Evolutionary conservation across 2,113 vertebrate species (phyloP).

Genomic region (Phrynosoma blainvillii): DNA sequence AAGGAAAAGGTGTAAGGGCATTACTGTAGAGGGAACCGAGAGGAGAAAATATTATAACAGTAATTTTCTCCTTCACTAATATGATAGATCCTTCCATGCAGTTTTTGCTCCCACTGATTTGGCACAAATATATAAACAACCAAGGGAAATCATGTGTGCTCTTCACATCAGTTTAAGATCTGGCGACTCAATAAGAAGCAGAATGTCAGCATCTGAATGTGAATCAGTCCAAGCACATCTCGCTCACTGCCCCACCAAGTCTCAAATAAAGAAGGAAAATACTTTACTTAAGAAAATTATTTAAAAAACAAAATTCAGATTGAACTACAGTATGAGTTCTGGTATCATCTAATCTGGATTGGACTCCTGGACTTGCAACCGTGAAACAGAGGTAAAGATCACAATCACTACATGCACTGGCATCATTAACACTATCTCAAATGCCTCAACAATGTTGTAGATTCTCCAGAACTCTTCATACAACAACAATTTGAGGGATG

Average conservation of each 20-base stretch:
- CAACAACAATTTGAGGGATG: neutral
- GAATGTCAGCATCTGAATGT: slow-evolving; percentile 39
- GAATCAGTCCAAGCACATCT: slow-evolving; percentile 14
- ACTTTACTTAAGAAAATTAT: neutral
- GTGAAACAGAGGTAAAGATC: rapidly evolving
- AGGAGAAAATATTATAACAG: slow-evolving; percentile 75
- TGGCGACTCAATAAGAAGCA: slow-evolving; percentile 62
- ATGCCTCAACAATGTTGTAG: too few relatives aligned
- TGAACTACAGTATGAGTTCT: neutral
- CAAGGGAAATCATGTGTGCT: slow-evolving; percentile 65
- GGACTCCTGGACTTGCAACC: neutral
- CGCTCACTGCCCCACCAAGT: neutral
- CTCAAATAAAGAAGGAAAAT: neutral
- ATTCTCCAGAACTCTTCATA: neutral
- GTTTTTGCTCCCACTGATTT: slow-evolving; percentile 67
- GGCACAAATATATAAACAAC: slow-evolving; percentile 75
- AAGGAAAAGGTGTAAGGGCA: slow-evolving; percentile 84
- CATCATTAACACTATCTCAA: neutral
- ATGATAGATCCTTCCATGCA: slow-evolving; percentile 63
- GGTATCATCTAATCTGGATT: neutral
- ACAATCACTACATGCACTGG: neutral
- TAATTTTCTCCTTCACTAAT: slow-evolving; percentile 78
- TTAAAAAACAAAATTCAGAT: neutral
- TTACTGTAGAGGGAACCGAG: slow-evolving; percentile 71
- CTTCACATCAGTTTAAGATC: slow-evolving; percentile 52